Percentiles rank a stretch among this genome's conserved stretches.
phyloP scores from a whole-genome alignment of 2,888 invertebrate species.

The Drosophila prostipennis region DNA sequence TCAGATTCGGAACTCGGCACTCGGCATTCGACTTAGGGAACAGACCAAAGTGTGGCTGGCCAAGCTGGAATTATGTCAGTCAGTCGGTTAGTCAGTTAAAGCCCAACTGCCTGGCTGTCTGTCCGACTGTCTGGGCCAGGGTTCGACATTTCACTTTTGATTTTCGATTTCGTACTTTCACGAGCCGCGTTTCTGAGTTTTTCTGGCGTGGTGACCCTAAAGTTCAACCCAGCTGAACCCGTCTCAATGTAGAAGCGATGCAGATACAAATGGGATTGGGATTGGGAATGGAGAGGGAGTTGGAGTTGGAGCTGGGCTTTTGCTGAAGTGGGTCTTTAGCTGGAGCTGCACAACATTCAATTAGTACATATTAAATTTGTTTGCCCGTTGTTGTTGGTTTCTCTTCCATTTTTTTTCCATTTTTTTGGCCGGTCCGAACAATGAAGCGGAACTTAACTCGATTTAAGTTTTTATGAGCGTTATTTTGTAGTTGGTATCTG shows the following conservation, averaged over 20 bases:
- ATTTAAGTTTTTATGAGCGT: slow-evolving; percentile 65
- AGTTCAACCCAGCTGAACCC: slow-evolving; percentile 54
- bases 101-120: slow-evolving; percentile 21
- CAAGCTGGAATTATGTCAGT: slow-evolving; percentile 33
- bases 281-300: background rate
- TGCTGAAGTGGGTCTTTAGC: slow-evolving; percentile 29
- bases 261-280: slow-evolving; percentile 37
- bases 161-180: slow-evolving; percentile 71
- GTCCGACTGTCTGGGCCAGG: slow-evolving; percentile 28
- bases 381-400: slow-evolving; percentile 50
- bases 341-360: slow-evolving; percentile 65
- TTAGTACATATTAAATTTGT: slow-evolving; percentile 71
- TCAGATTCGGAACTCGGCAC: slow-evolving; percentile 33
- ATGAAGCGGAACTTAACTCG: slow-evolving; percentile 69
- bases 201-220: slow-evolving; percentile 51
- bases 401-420: slow-evolving; percentile 26
- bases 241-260: slow-evolving; percentile 43
- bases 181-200: slow-evolving; percentile 51
- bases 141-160: slow-evolving; percentile 68
- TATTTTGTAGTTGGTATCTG: slow-evolving; percentile 52
- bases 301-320: slow-evolving; percentile 1
- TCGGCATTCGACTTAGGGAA: slow-evolving; percentile 50
- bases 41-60: slow-evolving; percentile 13
- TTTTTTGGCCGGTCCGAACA: slow-evolving; percentile 50
- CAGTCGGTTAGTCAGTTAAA: slow-evolving; percentile 29